These are phyloP conservation scores for Caenorhabditis remanei DNA, from an alignment of 1,140 invertebrate species.

Conservation along the genomic window DNA sequence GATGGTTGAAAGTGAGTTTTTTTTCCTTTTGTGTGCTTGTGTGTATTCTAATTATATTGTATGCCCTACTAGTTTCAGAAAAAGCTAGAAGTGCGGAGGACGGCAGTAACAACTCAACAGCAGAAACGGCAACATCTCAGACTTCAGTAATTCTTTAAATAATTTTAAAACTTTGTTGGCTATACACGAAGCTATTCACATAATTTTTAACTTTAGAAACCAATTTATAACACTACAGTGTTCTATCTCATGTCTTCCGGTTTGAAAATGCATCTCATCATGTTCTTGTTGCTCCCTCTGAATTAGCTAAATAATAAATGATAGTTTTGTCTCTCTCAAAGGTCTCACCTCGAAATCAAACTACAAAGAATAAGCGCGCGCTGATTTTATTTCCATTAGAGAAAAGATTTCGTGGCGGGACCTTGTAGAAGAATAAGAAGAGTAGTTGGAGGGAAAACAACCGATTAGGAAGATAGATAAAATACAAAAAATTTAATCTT, in stretches of 20 bases:
- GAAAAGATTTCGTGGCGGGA: background rate
- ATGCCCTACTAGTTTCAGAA: background rate
- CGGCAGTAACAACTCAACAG: background rate
- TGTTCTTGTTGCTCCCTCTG: background rate
- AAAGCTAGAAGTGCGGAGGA: background rate
- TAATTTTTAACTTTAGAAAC: background rate
- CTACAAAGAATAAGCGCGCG: background rate
- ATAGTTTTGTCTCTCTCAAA: background rate
- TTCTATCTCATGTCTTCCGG: background rate
- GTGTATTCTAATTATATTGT: background rate
- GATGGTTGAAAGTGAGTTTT: background rate
- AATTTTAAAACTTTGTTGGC: background rate
- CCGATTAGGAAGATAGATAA: too few species aligned
- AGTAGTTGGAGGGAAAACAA: too few species aligned
- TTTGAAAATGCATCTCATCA: background rate
- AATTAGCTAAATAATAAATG: slow-evolving; percentile 45
- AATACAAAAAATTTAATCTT: too few species aligned
- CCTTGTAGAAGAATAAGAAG: background rate
- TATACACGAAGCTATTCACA: background rate
- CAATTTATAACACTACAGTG: background rate
- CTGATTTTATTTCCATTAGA: too few species aligned
- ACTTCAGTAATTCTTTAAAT: slow-evolving; percentile 14
- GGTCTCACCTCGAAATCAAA: slow-evolving; percentile 19
- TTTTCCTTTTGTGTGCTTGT: background rate
- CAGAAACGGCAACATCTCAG: background rate